Evolutionary conservation across 1,140 invertebrate species (phyloP), one percentile per base, ranked within the genome.

Genomic region (Cryptotermes secundus): DNA sequence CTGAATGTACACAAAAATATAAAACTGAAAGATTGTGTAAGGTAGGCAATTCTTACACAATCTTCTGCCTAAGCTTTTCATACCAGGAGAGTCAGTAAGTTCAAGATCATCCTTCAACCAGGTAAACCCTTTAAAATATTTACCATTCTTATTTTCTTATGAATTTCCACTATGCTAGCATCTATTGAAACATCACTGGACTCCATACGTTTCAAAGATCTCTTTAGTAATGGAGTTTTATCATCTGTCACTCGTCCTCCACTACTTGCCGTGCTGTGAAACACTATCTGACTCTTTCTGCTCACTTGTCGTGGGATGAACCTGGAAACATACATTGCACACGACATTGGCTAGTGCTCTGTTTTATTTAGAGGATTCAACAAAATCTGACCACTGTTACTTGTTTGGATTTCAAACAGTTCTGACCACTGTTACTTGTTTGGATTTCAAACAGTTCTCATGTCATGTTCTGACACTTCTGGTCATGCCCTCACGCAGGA

Each of bases 81-180:
- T 42, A 42, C 38, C n/a, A n/a, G n/a, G n/a, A n/a, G n/a, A n/a
- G n/a, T n/a, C n/a, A n/a, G n/a, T n/a, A n/a, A n/a, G n/a, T n/a
- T n/a, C n/a, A n/a, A n/a, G n/a, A n/a, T n/a, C n/a, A n/a, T n/a
- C n/a, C n/a, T n/a, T n/a, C n/a, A n/a, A n/a, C n/a, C n/a, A n/a
- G n/a, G 14, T 49, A 16, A 49, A 49, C 45, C 45, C 45, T 49
- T 22, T 3, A 49, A 49, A 49, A 31, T 82, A 82, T 42, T 82
- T 65, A 84, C 84, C 14, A 45, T 49, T 36, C 80, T 31, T 34
- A 84, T 84, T 82, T 84, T 84, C 45, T 81, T 45, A 31, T 45
- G 84, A 42, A 84, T 80, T 34, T 49, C 65, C 31, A 42, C 9
- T 4, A 84, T 81, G 34, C 35, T 84, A 38, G 26, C 65, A 38